phyloP scores from a whole-genome alignment of 2,797 vertebrate species.

The Erithacus rubecula region DNA sequence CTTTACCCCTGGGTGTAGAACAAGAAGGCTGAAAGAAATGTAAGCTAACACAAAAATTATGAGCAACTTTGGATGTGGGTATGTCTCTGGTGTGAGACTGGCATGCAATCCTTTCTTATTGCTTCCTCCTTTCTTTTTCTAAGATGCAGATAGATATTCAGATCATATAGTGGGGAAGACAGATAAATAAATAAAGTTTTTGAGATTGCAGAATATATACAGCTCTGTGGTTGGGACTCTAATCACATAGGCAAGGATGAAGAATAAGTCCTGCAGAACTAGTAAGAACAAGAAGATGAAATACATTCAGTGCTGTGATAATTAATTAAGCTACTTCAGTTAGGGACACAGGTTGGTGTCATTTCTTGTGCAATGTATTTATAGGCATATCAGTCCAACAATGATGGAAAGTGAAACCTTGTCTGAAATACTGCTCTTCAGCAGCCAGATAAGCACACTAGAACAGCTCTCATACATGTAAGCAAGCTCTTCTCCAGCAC shows the following conservation, averaged over 20 bases:
- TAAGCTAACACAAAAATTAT: conserved; percentile 32
- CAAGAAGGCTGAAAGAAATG: conserved; percentile 19
- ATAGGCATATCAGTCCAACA: background rate
- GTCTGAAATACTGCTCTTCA: background rate
- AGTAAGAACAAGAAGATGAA: background rate
- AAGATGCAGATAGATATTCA: background rate
- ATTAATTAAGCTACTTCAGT: background rate
- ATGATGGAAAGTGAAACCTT: background rate
- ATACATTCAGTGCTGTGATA: background rate
- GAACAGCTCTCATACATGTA: background rate
- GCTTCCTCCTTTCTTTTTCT: conserved; percentile 8
- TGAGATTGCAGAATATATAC: background rate
- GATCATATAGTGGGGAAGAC: background rate
- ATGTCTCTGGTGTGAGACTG: background rate
- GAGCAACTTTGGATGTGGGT: conserved; percentile 18
- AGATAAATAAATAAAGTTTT: conserved; percentile 36
- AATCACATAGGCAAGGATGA: background rate
- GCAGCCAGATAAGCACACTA: background rate
- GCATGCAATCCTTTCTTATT: conserved; percentile 12
- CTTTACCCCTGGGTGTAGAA: conserved; percentile 40
- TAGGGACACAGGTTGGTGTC: background rate
- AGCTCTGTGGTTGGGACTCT: background rate
- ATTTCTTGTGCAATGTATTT: background rate
- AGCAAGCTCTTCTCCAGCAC: background rate
- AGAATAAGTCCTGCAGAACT: background rate